A percentile compares a stretch with the other conserved stretches of the same genome.
Evolutionary conservation across 1,140 invertebrate genomes (phyloP).

Genomic region (Leptopilina clavipes): DNA sequence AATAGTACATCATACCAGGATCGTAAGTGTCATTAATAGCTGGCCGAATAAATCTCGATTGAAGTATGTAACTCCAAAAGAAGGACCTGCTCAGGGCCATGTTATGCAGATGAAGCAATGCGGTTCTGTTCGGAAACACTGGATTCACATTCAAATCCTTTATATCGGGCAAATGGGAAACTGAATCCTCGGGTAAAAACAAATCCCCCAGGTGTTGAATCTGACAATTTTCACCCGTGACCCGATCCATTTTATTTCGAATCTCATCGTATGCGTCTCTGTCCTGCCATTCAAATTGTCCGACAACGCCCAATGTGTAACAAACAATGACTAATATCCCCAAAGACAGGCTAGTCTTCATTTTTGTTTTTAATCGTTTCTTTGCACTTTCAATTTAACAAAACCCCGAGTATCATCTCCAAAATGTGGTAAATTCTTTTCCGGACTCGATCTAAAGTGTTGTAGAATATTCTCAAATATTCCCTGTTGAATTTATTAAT

Average conservation of each 20-base stretch:
- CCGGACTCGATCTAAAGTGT: neutral
- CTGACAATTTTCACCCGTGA: constrained; percentile 89
- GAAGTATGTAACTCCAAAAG: constrained; percentile 96
- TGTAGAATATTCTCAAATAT: too few species aligned
- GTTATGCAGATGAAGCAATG: constrained; percentile 94
- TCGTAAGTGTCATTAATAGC: constrained; percentile 94
- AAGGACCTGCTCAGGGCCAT: constrained; percentile 95
- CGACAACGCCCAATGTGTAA: constrained; percentile 79
- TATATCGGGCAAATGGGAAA: constrained; percentile 94
- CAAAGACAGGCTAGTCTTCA: constrained; percentile 21
- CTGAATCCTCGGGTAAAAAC: constrained; percentile 86
- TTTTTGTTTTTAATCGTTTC: neutral
- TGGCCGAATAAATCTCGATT: constrained; percentile 91
- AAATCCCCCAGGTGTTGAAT: constrained; percentile 90
- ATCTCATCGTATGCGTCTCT: constrained; percentile 93
- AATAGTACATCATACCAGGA: constrained; percentile 99
- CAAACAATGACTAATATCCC: constrained; percentile 62
- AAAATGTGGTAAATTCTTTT: neutral
- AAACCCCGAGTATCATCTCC: neutral
- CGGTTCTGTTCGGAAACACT: constrained; percentile 95
- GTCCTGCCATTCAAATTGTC: constrained; percentile 92
- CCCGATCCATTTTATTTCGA: constrained; percentile 85
- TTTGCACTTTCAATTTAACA: neutral
- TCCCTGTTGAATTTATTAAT: neutral
- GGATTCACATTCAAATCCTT: constrained; percentile 97